A percentile compares a stretch with the other conserved stretches of the same genome.
These are phyloP conservation scores for Cyclophora albipunctata DNA, from an alignment of 2,888 invertebrate species.

Conservation along the genomic window DNA sequence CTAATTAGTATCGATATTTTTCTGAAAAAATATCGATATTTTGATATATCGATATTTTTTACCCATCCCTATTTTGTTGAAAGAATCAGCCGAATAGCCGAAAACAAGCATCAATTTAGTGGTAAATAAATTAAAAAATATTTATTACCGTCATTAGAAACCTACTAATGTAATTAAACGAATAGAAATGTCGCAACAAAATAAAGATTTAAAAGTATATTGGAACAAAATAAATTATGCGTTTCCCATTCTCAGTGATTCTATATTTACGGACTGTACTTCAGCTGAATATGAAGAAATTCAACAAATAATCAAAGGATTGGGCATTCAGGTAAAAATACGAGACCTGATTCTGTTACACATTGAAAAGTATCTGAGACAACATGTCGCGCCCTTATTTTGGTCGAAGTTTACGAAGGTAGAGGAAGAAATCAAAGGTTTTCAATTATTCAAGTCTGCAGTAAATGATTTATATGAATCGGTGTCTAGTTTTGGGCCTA, in stretches of 20 bases:
- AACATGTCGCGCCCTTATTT: constrained; percentile 77
- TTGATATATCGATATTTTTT: too few relatives aligned
- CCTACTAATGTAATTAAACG: too few relatives aligned
- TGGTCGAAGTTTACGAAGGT: constrained; percentile 78
- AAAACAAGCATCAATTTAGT: too few relatives aligned
- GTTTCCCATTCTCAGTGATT: constrained; percentile 62
- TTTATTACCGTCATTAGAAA: too few relatives aligned
- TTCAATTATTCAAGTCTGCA: constrained; percentile 79
- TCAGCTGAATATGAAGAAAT: constrained; percentile 56
- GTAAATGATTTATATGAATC: constrained; percentile 78
- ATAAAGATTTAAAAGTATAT: constrained; percentile 50
- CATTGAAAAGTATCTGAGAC: constrained; percentile 77
- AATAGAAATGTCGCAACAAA: constrained; percentile 40
- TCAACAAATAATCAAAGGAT: constrained; percentile 49
- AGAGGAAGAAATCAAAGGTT: constrained; percentile 74
- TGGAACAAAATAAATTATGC: constrained; percentile 67
- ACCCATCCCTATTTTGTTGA: too few relatives aligned
- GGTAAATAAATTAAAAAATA: too few relatives aligned
- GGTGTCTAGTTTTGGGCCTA: constrained; percentile 70
- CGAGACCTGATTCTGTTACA: constrained; percentile 56
- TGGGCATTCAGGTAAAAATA: constrained; percentile 57
- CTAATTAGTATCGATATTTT: too few relatives aligned
- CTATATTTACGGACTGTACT: constrained; percentile 51
- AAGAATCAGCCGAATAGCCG: too few relatives aligned
- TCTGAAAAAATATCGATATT: too few relatives aligned